Base-by-base conservation (phyloP, 1,140 invertebrate genomes). In the Anastatus disparis region DNA sequence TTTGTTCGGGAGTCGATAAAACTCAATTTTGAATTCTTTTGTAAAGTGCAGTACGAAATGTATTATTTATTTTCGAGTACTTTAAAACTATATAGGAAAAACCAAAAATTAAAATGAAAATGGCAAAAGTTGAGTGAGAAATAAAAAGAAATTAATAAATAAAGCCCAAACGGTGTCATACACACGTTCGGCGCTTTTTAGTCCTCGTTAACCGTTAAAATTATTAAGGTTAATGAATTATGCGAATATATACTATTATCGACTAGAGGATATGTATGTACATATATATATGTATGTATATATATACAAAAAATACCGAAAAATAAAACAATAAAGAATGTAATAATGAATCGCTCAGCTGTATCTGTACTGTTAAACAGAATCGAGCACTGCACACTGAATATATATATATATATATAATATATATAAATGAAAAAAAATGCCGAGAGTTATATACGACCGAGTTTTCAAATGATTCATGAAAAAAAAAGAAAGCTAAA, bases 31-130 rank as follows among this genome's bases (percentile, higher is more conserved):
- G 15, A 24, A 50, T 17, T 8, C 20, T 59, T 67, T 67, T 67
- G 7, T 27, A 58, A 48, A 27, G 13, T 26, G 42, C 38, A 12
- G 6, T 17, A 38, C 20, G 29, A 24, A 59, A 58, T n/a, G 8
- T 38, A 50, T 29, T 68, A 59, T 61, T 69, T n/a, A n/a, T n/a
- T 61, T 59, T 67, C 27, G 9, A 59, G 42, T 67, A 58, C 65
- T 59, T 35, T n/a, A 40, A 31, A 46, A 17, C 20, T 26, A 13
- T 27, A 68, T 40, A 17, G 17, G 9, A 58, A 40, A 40, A 22
- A 44, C 42, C 27, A 44, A 48, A 46, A 13, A 48, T 9, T 48
- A 46, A 27, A n/a, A 62, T 9, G 27, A 46, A 3, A 40, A 46
- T 63, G 13, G 40, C 1, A 50, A 46, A 44, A 63, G 15, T 58